Conservation (phyloP, 2,797 vertebrate species). For the Microtus californicus region DNA sequence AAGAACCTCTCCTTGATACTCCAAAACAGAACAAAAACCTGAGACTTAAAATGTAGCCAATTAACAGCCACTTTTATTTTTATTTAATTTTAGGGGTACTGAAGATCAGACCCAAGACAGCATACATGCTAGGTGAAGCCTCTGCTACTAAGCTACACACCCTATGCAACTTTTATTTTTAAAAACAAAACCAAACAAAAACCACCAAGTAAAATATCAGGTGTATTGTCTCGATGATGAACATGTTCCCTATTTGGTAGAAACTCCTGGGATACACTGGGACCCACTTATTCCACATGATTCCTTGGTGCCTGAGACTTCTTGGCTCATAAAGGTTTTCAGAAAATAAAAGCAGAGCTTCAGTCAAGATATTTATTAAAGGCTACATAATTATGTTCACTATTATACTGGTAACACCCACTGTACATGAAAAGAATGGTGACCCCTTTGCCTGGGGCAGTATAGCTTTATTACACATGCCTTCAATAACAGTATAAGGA, state of each 20-base stretch:
- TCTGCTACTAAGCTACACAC: not conserved
- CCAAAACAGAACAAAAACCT: slow-evolving; percentile 57
- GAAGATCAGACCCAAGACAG: not conserved
- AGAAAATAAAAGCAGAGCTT: slow-evolving; percentile 15
- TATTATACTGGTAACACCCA: not conserved
- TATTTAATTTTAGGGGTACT: not conserved
- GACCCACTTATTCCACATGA: not conserved
- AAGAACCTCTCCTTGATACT: not conserved
- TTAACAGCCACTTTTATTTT: slow-evolving; percentile 38
- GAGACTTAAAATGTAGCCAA: slow-evolving; percentile 30
- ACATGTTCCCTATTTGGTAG: not conserved
- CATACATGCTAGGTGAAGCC: not conserved
- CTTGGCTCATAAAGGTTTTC: not conserved
- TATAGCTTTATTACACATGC: not conserved
- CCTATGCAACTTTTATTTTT: not conserved
- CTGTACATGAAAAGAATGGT: not conserved
- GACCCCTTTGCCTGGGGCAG: not conserved
- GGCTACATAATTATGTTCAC: not conserved
- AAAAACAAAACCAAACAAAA: not conserved
- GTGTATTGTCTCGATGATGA: not conserved
- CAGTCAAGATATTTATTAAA: not conserved
- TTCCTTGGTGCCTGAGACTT: not conserved
- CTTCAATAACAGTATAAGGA: not conserved
- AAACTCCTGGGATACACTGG: not conserved
- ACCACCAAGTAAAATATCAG: not conserved